These are phyloP conservation scores for Mastigias papua DNA, from an alignment of 30 jellyfish, hydroid and myxozoan species.

Conservation along the genomic window DNA sequence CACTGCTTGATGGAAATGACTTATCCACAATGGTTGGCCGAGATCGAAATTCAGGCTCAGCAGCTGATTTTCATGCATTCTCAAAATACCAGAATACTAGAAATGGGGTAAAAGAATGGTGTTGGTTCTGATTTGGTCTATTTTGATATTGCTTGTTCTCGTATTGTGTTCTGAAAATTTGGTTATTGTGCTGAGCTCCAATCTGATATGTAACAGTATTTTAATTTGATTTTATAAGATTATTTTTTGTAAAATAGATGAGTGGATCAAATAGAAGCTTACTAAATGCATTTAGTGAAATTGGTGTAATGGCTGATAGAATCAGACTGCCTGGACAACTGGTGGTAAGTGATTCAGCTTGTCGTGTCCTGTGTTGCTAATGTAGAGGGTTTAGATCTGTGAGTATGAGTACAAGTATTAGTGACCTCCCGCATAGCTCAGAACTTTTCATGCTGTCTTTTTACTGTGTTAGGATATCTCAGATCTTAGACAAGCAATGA, in stretches of 20 bases:
- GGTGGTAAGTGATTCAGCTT: constrained; percentile 71
- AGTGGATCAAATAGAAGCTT: constrained; percentile 97
- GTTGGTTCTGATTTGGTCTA: neutral
- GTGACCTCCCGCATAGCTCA: too few species aligned
- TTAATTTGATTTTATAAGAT: neutral
- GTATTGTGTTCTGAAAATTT: too few species aligned
- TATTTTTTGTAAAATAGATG: constrained; percentile 60
- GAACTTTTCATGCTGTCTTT: too few species aligned
- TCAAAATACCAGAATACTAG: constrained; percentile 92
- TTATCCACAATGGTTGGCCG: constrained; percentile 97
- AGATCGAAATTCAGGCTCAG: constrained; percentile 93
- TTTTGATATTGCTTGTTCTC: too few species aligned
- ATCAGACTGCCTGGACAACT: constrained; percentile 86
- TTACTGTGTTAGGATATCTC: too few species aligned
- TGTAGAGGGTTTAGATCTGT: too few species aligned
- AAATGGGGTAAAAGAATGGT: constrained; percentile 83
- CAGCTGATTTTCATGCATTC: constrained; percentile 84
- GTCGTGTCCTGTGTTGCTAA: too few species aligned
- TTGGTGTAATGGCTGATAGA: constrained; percentile 94
- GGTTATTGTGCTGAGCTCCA: too few species aligned
- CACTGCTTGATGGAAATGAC: constrained; percentile 90
- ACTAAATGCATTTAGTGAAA: constrained; percentile 93
- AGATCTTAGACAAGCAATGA: too few species aligned
- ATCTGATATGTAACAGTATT: neutral
- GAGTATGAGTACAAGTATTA: too few species aligned